Conservation (phyloP, 1,140 invertebrate species). For the Drosophila nannoptera region DNA sequence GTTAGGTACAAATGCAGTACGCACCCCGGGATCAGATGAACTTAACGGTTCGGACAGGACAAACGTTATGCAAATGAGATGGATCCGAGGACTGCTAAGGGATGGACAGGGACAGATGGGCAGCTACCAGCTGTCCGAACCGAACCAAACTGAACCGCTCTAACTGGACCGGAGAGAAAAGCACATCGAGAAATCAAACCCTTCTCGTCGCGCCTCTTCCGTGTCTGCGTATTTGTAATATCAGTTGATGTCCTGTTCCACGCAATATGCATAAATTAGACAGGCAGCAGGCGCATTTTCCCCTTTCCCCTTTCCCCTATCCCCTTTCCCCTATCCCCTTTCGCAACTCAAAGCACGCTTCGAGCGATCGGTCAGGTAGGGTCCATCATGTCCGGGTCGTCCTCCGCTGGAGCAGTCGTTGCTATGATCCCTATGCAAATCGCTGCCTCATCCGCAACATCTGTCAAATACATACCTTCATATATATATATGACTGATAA, state of each 20-base stretch:
- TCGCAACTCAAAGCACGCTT: neutral
- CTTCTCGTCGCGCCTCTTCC: too few species aligned
- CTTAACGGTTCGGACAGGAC: neutral
- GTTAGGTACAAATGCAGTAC: too few species aligned
- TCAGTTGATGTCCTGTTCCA: too few species aligned
- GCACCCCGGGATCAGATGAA: neutral
- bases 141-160: too few species aligned
- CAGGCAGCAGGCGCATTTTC: neutral
- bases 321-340: conserved; percentile 23
- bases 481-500: neutral
- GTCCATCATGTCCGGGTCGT: conserved; percentile 15
- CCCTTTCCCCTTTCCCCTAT: too few species aligned
- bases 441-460: conserved; percentile 12
- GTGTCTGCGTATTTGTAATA: too few species aligned
- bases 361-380: conserved; percentile 41
- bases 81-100: neutral
- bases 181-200: too few species aligned
- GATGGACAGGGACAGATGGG: neutral
- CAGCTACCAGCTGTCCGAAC: neutral
- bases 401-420: neutral
- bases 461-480: conserved; percentile 15
- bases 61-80: conserved; percentile 34
- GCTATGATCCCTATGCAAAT: conserved; percentile 24
- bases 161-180: too few species aligned
- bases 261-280: too few species aligned